phyloP scores from a whole-genome alignment of 1,140 invertebrate species.

The Drosophila virilis region DNA sequence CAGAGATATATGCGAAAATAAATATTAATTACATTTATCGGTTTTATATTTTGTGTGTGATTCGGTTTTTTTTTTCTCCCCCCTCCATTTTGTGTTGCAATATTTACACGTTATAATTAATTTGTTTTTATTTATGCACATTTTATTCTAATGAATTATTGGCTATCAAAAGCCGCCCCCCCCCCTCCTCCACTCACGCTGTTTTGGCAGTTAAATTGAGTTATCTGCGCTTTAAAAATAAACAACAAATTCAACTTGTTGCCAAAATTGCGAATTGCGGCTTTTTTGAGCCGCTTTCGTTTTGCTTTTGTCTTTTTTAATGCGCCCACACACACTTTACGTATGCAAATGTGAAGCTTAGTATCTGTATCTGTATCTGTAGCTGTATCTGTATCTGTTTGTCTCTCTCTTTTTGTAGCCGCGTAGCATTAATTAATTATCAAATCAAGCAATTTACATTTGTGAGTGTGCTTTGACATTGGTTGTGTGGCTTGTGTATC shows the following conservation, averaged over 20 bases:
- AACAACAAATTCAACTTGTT: slow-evolving; percentile 63
- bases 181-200: no score
- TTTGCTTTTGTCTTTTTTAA: slow-evolving; percentile 38
- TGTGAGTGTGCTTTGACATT: slow-evolving; percentile 50
- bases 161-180: slow-evolving; percentile 19
- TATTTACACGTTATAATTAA: slow-evolving; percentile 80
- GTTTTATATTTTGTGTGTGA: neutral
- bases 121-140: slow-evolving; percentile 73
- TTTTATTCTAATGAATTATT: slow-evolving; percentile 59
- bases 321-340: slow-evolving; percentile 41
- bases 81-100: slow-evolving; percentile 34
- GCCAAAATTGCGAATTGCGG: slow-evolving; percentile 53
- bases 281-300: slow-evolving; percentile 60
- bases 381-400: slow-evolving; percentile 5
- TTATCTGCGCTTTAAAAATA: slow-evolving; percentile 54
- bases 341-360: slow-evolving; percentile 60
- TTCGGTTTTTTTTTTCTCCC: no score
- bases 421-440: slow-evolving; percentile 80
- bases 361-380: slow-evolving; percentile 3
- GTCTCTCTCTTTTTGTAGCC: slow-evolving; percentile 8
- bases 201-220: slow-evolving; percentile 64
- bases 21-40: slow-evolving; percentile 79
- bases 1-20: slow-evolving; percentile 51
- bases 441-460: slow-evolving; percentile 77
- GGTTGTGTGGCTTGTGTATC: slow-evolving; percentile 45